A percentile compares a stretch with the other conserved stretches of the same genome.
Evolutionary conservation across 2,888 invertebrate genomes (phyloP).

Genomic region (Hypsopygia costalis): DNA sequence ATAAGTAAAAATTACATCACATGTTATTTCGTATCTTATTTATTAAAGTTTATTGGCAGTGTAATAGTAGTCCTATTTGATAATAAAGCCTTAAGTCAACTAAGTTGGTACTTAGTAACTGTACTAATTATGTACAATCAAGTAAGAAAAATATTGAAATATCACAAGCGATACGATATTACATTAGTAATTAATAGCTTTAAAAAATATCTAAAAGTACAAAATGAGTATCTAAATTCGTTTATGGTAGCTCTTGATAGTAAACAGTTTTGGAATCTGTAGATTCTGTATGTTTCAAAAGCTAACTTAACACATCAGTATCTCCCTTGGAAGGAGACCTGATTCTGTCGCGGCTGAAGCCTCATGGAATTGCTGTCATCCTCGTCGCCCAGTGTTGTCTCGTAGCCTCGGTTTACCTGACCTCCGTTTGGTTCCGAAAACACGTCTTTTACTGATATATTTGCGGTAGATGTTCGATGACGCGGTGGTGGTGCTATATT

Average conservation of each 20-base stretch:
- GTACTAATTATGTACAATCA: constrained; percentile 31
- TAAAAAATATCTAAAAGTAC: constrained; percentile 11
- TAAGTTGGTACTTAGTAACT: constrained; percentile 37
- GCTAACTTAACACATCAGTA: constrained; percentile 32
- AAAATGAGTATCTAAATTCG: constrained; percentile 53
- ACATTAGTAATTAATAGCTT: constrained; percentile 17
- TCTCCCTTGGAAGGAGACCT: constrained; percentile 80
- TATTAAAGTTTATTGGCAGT: constrained; percentile 28
- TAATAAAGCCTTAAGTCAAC: constrained; percentile 47
- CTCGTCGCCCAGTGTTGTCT: constrained; percentile 82
- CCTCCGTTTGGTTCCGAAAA: constrained; percentile 87
- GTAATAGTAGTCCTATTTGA: constrained; percentile 45
- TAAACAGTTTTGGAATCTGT: constrained; percentile 45
- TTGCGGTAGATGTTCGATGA: constrained; percentile 88
- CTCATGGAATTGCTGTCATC: constrained; percentile 87
- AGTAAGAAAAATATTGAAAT: constrained; percentile 38
- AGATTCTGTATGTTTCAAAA: constrained; percentile 19
- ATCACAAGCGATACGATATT: constrained; percentile 57
- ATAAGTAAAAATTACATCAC: no score
- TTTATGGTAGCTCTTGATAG: constrained; percentile 22
- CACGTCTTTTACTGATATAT: constrained; percentile 90
- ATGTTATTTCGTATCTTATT: constrained; percentile 6
- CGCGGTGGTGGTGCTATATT: constrained; percentile 82
- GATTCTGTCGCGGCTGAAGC: constrained; percentile 84
- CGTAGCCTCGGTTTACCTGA: constrained; percentile 89